phyloP scores from a whole-genome alignment of 2,888 invertebrate genomes.

The Napeogenes inachia region DNA sequence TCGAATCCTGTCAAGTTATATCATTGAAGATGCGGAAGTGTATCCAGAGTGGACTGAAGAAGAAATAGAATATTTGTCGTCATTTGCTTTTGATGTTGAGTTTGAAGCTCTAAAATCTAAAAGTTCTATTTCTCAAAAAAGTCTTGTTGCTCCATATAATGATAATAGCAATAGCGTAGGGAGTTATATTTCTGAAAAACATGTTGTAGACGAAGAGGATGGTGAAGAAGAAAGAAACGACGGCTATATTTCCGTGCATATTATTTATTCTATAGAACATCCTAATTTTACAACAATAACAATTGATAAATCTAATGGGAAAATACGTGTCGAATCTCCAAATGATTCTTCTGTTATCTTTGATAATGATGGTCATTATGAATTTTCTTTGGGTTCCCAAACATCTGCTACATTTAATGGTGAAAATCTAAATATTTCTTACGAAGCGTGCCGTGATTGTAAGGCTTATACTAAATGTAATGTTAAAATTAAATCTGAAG shows the following conservation, averaged over 20 bases:
- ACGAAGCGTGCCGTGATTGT: conserved; percentile 55
- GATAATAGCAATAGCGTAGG: conserved; percentile 32
- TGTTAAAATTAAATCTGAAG: conserved; percentile 47
- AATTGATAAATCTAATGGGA: conserved; percentile 54
- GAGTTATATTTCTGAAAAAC: conserved; percentile 39
- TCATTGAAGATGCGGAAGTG: conserved; percentile 57
- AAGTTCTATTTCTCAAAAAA: conserved; percentile 46
- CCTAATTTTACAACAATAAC: conserved; percentile 72
- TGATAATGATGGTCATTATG: conserved; percentile 47
- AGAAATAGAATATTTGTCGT: conserved; percentile 50
- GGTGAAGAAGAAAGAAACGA: conserved; percentile 42
- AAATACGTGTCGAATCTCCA: conserved; percentile 56
- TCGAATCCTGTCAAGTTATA: conserved; percentile 53
- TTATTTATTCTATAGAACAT: conserved; percentile 66
- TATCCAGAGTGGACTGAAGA: conserved; percentile 65
- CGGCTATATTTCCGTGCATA: conserved; percentile 58
- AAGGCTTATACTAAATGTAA: conserved; percentile 49
- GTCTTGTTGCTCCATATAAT: conserved; percentile 31
- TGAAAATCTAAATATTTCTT: conserved; percentile 48
- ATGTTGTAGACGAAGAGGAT: conserved; percentile 39
- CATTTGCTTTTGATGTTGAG: conserved; percentile 42
- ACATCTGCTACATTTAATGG: conserved; percentile 59
- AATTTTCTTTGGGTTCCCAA: conserved; percentile 49
- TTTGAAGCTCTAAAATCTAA: conserved; percentile 40
- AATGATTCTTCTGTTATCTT: conserved; percentile 50